Conservation (phyloP, 2,888 invertebrate species). For the Sesamia inferens region DNA sequence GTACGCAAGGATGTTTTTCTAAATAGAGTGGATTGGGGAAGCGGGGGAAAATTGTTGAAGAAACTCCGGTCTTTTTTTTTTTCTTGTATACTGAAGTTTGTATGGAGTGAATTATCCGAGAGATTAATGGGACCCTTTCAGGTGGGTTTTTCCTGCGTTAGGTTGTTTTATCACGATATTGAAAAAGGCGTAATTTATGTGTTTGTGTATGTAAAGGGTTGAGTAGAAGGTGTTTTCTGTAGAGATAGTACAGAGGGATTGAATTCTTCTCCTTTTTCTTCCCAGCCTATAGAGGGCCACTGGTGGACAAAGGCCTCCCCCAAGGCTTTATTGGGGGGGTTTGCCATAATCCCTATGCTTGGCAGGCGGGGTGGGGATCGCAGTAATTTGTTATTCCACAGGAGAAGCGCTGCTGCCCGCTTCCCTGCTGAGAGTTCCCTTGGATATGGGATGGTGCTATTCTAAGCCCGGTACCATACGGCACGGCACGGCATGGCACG, state of each 20-base stretch:
- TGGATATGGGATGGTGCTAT: no score
- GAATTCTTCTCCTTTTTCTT: neutral
- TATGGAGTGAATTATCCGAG: slow-evolving; percentile 53
- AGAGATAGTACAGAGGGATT: neutral
- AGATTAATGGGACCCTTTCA: slow-evolving; percentile 53
- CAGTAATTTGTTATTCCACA: no score
- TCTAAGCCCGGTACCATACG: no score
- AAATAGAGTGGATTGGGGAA: slow-evolving; percentile 54
- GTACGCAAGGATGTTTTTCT: slow-evolving; percentile 59
- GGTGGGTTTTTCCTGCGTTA: slow-evolving; percentile 18
- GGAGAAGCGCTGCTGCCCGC: no score
- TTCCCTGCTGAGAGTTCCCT: no score
- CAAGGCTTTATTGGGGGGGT: no score
- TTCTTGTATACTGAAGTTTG: slow-evolving; percentile 35
- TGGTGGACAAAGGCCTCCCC: no score
- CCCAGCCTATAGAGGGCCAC: no score
- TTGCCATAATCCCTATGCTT: no score
- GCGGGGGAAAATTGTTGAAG: slow-evolving; percentile 20
- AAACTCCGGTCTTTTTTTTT: slow-evolving; percentile 37
- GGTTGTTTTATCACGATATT: slow-evolving; percentile 44
- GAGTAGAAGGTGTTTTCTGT: neutral
- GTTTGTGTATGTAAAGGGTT: neutral
- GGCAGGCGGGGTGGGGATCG: no score
- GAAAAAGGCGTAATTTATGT: slow-evolving; percentile 44
- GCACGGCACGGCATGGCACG: no score